Percentiles rank a stretch among this genome's conserved stretches.
These are phyloP conservation scores for Pseudoips prasinana DNA, from an alignment of 2,888 invertebrate species.

Conservation along the genomic window DNA sequence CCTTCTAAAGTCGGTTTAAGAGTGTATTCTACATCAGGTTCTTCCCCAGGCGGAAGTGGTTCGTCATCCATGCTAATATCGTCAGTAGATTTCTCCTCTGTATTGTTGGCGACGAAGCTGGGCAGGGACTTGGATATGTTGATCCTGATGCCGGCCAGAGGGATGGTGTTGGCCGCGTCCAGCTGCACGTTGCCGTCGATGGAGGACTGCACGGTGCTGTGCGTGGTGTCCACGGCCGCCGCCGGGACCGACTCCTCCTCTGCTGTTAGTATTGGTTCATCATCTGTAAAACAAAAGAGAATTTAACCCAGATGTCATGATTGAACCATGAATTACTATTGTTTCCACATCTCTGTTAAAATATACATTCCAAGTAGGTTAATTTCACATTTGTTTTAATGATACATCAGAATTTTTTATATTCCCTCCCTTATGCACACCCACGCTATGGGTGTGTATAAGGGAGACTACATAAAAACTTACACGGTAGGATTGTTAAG, in stretches of 20 bases:
- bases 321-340: too few species aligned
- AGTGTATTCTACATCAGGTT: conserved; percentile 71
- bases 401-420: too few species aligned
- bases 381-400: too few species aligned
- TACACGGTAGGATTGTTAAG: too few species aligned
- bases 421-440: too few species aligned
- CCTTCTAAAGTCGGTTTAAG: conserved; percentile 85
- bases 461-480: too few species aligned
- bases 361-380: too few species aligned
- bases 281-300: conserved; percentile 52
- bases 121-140: conserved; percentile 88
- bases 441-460: too few species aligned
- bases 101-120: conserved; percentile 22
- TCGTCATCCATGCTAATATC: conserved; percentile 70
- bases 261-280: conserved; percentile 77
- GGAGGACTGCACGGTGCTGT: conserved; percentile 82
- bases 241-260: conserved; percentile 59
- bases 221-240: conserved; percentile 73
- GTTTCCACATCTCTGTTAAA: too few species aligned
- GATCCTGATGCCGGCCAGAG: conserved; percentile 86
- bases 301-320: too few species aligned
- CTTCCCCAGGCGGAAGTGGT: conserved; percentile 83
- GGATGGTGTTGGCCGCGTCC: conserved; percentile 67
- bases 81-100: conserved; percentile 48
- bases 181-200: conserved; percentile 91